Evolutionary conservation across 1,140 invertebrate genomes (phyloP).

Genomic region (Lucilia sericata): DNA sequence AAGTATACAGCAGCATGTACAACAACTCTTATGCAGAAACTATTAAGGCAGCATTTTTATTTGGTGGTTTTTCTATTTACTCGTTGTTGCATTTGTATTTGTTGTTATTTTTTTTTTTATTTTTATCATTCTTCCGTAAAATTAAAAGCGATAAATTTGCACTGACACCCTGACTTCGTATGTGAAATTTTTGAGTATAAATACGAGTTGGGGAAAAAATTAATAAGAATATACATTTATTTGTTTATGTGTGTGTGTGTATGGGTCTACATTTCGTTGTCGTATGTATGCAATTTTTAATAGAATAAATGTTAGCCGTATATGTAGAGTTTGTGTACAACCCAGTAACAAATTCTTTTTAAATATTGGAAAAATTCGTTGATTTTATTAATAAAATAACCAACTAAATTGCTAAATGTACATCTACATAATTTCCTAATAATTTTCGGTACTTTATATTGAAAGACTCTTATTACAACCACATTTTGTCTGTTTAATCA

Average conservation of each 20-base stretch:
- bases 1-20: neutral
- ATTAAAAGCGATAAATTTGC: constrained; percentile 67
- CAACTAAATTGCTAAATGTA: too few relatives aligned
- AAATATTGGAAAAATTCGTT: too few relatives aligned
- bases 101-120: constrained; percentile 44
- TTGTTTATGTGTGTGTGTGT: neutral
- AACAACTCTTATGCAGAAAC: constrained; percentile 53
- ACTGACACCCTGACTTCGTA: constrained; percentile 41
- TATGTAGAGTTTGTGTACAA: neutral
- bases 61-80: neutral
- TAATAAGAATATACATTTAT: constrained; percentile 20
- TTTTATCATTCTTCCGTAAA: constrained; percentile 49
- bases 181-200: neutral
- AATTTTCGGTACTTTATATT: too few relatives aligned
- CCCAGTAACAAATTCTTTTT: too few relatives aligned
- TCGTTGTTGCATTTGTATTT: constrained; percentile 47
- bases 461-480: too few relatives aligned
- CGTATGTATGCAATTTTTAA: constrained; percentile 12
- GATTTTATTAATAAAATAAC: too few relatives aligned
- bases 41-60: constrained; percentile 63
- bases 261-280: neutral
- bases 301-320: constrained; percentile 29
- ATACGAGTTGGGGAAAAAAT: neutral
- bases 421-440: too few relatives aligned
- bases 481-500: too few relatives aligned